A percentile compares a stretch with the other conserved stretches of the same genome.
Evolutionary conservation across 2,113 vertebrate species (phyloP).

Genomic region (Prionailurus bengalensis): DNA sequence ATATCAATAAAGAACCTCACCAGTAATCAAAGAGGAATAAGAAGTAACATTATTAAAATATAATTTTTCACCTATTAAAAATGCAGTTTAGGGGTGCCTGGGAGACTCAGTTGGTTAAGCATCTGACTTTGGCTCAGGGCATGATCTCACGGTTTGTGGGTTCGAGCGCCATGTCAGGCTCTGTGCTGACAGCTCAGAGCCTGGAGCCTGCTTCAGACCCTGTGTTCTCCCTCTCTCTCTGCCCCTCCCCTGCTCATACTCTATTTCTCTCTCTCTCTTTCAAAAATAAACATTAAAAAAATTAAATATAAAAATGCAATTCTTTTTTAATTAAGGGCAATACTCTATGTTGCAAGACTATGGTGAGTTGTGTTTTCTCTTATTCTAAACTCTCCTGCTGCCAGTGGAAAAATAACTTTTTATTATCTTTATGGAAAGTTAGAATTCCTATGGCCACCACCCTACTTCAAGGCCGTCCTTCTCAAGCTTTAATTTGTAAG

Average conservation of each 20-base stretch:
- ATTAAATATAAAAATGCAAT: neutral
- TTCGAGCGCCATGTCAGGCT: too few relatives aligned
- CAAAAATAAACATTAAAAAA: too few relatives aligned
- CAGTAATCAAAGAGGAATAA: neutral
- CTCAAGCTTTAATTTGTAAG: slow-evolving; percentile 32
- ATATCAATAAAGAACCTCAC: neutral
- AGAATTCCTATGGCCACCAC: neutral
- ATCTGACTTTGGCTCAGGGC: too few relatives aligned
- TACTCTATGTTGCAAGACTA: neutral
- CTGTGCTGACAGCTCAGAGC: too few relatives aligned
- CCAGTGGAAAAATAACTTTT: slow-evolving; percentile 31
- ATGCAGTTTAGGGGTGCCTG: neutral
- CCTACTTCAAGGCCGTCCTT: slow-evolving; percentile 10
- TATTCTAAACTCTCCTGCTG: neutral
- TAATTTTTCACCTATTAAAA: neutral
- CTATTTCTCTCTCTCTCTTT: too few relatives aligned
- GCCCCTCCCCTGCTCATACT: too few relatives aligned
- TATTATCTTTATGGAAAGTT: slow-evolving; percentile 12
- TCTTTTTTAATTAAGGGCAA: neutral
- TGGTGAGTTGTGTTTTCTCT: neutral
- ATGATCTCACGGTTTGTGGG: too few relatives aligned
- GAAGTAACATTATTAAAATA: slow-evolving; percentile 12
- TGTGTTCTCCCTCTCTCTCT: too few relatives aligned
- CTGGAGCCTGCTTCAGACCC: too few relatives aligned
- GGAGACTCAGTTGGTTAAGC: too few relatives aligned